These are phyloP conservation scores for Illadopsis cleaveri DNA, from an alignment of 2,113 vertebrate species.

Conservation along the genomic window DNA sequence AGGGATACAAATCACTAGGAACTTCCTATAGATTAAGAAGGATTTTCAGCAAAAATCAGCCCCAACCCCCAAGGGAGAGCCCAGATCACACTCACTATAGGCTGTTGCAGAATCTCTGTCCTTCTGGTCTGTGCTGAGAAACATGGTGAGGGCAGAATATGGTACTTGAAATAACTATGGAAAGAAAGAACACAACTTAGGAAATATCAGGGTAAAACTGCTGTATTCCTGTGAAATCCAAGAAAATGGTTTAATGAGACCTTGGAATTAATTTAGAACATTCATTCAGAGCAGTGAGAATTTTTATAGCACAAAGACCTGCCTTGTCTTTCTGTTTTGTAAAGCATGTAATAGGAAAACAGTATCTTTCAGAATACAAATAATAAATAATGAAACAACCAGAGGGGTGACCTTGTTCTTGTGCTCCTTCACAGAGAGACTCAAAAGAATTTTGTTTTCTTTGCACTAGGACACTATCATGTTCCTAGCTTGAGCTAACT, in stretches of 20 bases:
- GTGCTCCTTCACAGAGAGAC: background rate
- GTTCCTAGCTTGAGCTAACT: background rate
- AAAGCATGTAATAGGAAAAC: background rate
- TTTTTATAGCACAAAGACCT: background rate
- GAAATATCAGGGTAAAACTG: background rate
- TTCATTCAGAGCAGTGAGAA: background rate
- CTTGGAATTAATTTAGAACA: background rate
- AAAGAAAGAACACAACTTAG: background rate
- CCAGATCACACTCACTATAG: conserved; percentile 81
- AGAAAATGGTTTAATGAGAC: background rate
- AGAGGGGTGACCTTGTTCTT: background rate
- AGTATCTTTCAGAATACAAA: background rate
- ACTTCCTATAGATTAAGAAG: background rate
- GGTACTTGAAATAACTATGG: conserved; percentile 92
- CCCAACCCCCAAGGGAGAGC: background rate
- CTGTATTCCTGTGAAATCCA: background rate
- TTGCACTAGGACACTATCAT: background rate
- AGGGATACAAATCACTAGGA: background rate
- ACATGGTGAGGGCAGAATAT: conserved; percentile 96
- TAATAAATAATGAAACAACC: background rate
- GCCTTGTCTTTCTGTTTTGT: background rate
- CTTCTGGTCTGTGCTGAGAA: conserved; percentile 88
- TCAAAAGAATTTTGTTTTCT: background rate
- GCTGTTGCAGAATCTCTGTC: conserved; percentile 95
- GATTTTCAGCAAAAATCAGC: background rate